A percentile compares a stretch with the other conserved stretches of the same genome.
Conservation (phyloP, 2,113 vertebrate genomes). For the Neomonachus schauinslandi region DNA sequence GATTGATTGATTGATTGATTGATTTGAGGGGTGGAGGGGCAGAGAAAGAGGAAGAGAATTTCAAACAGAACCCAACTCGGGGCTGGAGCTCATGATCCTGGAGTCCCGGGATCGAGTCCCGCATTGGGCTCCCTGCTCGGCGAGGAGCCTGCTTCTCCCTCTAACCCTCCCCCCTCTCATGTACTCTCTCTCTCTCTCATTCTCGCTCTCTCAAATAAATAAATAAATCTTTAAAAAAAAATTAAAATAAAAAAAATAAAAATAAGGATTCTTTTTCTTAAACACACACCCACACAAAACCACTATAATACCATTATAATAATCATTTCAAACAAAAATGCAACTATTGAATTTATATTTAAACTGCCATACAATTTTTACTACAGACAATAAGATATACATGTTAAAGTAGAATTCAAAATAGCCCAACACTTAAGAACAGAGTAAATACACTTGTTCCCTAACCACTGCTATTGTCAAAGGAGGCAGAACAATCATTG, state of each 20-base stretch:
- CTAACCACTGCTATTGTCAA: background rate
- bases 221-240: too few relatives aligned
- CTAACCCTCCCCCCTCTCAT: too few relatives aligned
- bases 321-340: slow-evolving; percentile 37
- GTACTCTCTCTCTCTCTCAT: too few relatives aligned
- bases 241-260: too few relatives aligned
- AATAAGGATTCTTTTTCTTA: background rate
- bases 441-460: background rate
- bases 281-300: background rate
- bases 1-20: too few relatives aligned
- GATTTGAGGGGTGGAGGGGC: background rate
- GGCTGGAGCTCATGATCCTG: background rate
- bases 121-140: too few relatives aligned
- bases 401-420: slow-evolving; percentile 1
- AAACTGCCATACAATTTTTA: slow-evolving; percentile 24
- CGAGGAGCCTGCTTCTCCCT: too few relatives aligned
- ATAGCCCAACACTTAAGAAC: background rate
- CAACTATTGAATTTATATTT: slow-evolving; percentile 7
- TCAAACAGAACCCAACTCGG: background rate
- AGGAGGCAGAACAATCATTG: background rate
- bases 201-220: too few relatives aligned
- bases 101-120: too few relatives aligned
- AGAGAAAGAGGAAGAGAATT: background rate
- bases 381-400: background rate
- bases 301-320: background rate